Percentiles rank a stretch among this genome's conserved stretches.
Conservation (phyloP, 2,888 invertebrate species). For the Sinopyrophorus schimmeli region DNA sequence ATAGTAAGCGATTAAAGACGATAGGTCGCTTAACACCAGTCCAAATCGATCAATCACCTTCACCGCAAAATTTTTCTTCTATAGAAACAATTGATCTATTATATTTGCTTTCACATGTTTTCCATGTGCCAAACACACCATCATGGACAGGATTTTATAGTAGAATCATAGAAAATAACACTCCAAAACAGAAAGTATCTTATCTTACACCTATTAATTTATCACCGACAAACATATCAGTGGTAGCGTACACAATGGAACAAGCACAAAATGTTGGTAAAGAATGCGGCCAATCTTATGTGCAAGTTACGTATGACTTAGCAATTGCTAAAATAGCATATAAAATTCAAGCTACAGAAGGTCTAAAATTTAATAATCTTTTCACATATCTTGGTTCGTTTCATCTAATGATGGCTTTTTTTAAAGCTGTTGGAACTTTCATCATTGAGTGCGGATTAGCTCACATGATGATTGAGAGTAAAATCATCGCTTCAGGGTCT, state of each 20-base stretch:
- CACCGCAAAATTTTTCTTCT: neutral
- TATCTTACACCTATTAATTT: constrained; percentile 43
- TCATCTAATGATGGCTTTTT: constrained; percentile 40
- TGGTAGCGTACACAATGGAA: constrained; percentile 39
- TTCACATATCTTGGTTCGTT: constrained; percentile 47
- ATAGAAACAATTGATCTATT: neutral
- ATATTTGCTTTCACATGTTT: constrained; percentile 4
- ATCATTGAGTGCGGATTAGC: constrained; percentile 35
- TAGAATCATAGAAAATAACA: constrained; percentile 32
- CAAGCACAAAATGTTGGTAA: constrained; percentile 35
- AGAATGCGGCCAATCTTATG: constrained; percentile 35
- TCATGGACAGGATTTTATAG: constrained; percentile 47
- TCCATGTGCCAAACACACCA: constrained; percentile 39
- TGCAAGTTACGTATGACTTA: constrained; percentile 44
- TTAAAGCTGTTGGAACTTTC: constrained; percentile 41
- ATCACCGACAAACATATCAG: constrained; percentile 41
- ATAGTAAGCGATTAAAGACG: constrained; percentile 14
- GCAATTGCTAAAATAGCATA: constrained; percentile 41
- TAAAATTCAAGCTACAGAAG: constrained; percentile 39
- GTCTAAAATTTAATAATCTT: constrained; percentile 41
- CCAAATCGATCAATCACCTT: neutral
- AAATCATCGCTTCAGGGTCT: constrained; percentile 40
- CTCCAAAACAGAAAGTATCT: constrained; percentile 36
- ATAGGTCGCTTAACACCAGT: neutral
- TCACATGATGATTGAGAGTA: constrained; percentile 35